Conservation (phyloP, 2,888 invertebrate genomes). For the Acanthacorydalis orientalis region DNA sequence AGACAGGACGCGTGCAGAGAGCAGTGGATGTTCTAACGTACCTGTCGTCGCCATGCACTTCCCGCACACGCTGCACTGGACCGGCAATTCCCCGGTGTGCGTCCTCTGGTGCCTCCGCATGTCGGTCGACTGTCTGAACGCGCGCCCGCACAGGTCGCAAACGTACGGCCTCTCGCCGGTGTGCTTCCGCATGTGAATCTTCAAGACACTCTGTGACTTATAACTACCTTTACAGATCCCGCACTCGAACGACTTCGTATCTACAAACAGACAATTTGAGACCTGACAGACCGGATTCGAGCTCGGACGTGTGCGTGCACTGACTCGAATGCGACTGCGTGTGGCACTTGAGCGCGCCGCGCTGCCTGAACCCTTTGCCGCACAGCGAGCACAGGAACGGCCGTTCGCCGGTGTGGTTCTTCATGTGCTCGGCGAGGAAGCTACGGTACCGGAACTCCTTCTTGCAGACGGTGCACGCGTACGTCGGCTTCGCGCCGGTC, state of each 20-base stretch:
- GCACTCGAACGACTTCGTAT: conserved; percentile 12
- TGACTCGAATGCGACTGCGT: conserved; percentile 15
- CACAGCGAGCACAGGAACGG: conserved; percentile 22
- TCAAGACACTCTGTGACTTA: conserved; percentile 13
- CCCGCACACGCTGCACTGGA: conserved; percentile 15
- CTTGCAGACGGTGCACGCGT: conserved; percentile 18
- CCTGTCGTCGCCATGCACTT: conserved; percentile 21
- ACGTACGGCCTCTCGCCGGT: conserved; percentile 21
- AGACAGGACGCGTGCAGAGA: too few species aligned
- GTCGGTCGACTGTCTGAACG: conserved; percentile 18
- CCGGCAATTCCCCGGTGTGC: conserved; percentile 13
- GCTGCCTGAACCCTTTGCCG: conserved; percentile 23
- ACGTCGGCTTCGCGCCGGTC: conserved; percentile 16
- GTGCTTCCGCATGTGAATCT: conserved; percentile 17
- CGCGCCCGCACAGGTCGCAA: conserved; percentile 18
- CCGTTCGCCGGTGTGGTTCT: conserved; percentile 23
- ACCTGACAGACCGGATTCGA: neutral
- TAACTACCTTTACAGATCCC: conserved; percentile 12
- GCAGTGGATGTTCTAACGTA: too few species aligned
- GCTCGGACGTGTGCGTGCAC: neutral
- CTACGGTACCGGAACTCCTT: conserved; percentile 20
- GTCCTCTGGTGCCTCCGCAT: conserved; percentile 13
- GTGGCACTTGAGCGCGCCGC: conserved; percentile 15
- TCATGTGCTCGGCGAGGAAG: conserved; percentile 22
- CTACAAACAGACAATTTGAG: neutral